These are phyloP conservation scores for Myiozetetes cayanensis DNA, from an alignment of 2,113 vertebrate genomes.

Conservation along the genomic window DNA sequence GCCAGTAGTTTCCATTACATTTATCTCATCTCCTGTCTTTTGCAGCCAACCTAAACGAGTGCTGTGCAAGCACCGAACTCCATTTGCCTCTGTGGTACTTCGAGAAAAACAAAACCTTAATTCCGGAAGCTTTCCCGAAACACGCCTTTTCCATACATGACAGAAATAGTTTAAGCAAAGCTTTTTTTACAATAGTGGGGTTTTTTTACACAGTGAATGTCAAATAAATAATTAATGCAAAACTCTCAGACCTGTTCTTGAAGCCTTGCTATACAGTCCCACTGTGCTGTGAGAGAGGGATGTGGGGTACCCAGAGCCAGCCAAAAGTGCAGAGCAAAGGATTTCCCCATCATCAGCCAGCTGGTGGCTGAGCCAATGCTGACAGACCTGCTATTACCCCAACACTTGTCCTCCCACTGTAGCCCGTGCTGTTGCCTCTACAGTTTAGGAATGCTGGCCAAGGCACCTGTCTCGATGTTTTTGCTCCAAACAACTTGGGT, in stretches of 20 bases:
- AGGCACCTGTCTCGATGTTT: neutral
- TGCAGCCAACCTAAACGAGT: conserved; percentile 14
- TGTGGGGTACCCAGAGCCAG: neutral
- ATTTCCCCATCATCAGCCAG: neutral
- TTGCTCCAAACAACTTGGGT: neutral
- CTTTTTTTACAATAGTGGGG: neutral
- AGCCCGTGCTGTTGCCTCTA: neutral
- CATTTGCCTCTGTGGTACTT: neutral
- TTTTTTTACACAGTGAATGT: neutral
- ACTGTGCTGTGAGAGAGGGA: neutral
- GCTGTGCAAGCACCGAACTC: neutral
- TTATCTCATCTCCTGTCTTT: conserved; percentile 38
- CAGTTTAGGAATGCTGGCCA: neutral
- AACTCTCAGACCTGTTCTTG: neutral
- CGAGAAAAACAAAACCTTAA: neutral
- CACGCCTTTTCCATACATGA: neutral
- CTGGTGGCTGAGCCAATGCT: neutral
- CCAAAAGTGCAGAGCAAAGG: neutral
- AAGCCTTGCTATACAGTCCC: neutral
- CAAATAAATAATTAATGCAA: neutral
- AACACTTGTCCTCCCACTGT: neutral
- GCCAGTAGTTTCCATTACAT: conserved; percentile 68
- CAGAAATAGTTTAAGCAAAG: neutral
- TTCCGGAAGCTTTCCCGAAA: neutral
- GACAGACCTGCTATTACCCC: neutral